Conservation (phyloP, 1,140 invertebrate species). For the Augochlora pura region DNA sequence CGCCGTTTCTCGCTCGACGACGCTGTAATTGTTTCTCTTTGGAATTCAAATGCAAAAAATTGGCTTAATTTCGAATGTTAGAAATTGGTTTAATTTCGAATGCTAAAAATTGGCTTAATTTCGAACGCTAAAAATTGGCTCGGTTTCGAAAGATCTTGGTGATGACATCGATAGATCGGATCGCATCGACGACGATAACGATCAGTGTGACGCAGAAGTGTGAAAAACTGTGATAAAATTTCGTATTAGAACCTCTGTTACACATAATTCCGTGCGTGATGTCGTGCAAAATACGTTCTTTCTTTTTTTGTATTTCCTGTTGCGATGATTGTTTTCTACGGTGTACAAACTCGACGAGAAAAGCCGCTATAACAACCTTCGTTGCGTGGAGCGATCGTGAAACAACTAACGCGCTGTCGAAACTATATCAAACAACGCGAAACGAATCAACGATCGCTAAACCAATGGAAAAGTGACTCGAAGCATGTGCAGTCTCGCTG, state of each 20-base stretch:
- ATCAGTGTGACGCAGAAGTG: slow-evolving; percentile 27
- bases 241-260: slow-evolving; percentile 51
- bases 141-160: slow-evolving; percentile 9
- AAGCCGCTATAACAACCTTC: neutral
- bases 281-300: slow-evolving; percentile 16
- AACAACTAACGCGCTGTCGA: neutral
- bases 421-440: neutral
- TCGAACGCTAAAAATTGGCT: neutral
- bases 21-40: neutral
- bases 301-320: slow-evolving; percentile 9
- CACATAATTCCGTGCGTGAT: slow-evolving; percentile 2
- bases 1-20: neutral
- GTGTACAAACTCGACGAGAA: neutral
- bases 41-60: too few relatives aligned
- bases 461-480: neutral
- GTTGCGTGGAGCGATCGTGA: neutral
- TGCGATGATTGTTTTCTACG: slow-evolving; percentile 13
- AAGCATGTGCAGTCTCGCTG: neutral
- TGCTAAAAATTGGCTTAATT: neutral
- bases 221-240: slow-evolving; percentile 70
- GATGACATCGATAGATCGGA: slow-evolving; percentile 27
- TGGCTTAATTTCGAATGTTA: neutral
- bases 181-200: slow-evolving; percentile 31
- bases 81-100: neutral
- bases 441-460: neutral